Evolutionary conservation across 2,888 invertebrate genomes (phyloP).

Genomic region (Polymixis flavicincta): DNA sequence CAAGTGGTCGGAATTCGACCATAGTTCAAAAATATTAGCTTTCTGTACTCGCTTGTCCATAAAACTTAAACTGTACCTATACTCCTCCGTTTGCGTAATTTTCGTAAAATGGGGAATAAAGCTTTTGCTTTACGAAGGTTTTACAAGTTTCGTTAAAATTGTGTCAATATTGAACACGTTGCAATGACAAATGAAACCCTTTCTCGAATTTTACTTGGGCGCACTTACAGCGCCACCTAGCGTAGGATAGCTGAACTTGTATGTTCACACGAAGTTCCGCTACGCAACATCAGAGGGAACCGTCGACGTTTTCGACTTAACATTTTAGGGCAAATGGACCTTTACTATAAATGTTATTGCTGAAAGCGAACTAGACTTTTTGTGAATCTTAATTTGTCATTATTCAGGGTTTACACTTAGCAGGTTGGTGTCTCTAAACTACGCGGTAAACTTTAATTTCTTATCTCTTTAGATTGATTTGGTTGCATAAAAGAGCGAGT

Average conservation of each 20-base stretch:
- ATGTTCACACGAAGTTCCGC: conserved; percentile 2
- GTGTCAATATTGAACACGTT: neutral
- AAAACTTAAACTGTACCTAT: too few species aligned
- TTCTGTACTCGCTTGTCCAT: too few species aligned
- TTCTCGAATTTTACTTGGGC: neutral
- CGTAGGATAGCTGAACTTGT: conserved; percentile 8
- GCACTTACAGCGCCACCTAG: conserved; percentile 20
- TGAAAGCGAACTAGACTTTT: neutral
- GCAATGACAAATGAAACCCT: neutral
- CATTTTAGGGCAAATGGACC: neutral
- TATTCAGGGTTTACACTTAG: neutral
- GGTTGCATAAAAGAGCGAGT: neutral
- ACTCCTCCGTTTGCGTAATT: too few species aligned
- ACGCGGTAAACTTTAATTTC: neutral
- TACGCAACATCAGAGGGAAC: conserved; percentile 23
- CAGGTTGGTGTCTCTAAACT: neutral
- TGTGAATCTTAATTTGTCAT: neutral
- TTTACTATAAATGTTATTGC: neutral
- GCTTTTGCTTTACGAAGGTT: too few species aligned
- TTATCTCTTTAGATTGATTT: neutral
- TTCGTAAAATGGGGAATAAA: too few species aligned
- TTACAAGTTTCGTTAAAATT: neutral
- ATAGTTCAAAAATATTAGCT: too few species aligned
- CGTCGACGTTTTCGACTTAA: neutral
- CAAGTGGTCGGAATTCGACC: too few species aligned